A percentile compares a stretch with the other conserved stretches of the same genome.
These are phyloP conservation scores for Diabrotica undecimpunctata DNA, from an alignment of 1,140 invertebrate species.

Conservation along the genomic window DNA sequence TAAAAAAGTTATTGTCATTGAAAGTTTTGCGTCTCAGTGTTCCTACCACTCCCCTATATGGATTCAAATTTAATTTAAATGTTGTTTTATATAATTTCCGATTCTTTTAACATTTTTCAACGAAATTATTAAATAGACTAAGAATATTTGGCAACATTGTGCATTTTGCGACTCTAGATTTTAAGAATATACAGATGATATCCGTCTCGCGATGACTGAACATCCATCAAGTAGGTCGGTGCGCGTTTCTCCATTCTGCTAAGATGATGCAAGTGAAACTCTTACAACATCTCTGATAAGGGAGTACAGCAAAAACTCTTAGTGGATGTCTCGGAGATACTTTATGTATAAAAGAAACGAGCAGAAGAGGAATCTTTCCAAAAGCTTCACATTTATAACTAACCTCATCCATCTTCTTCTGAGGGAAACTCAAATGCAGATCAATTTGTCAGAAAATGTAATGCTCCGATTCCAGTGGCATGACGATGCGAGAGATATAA, in stretches of 20 bases:
- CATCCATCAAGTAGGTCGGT: constrained; percentile 42
- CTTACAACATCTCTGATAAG: constrained; percentile 47
- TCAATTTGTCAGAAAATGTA: constrained; percentile 52
- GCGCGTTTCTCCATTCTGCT: constrained; percentile 28
- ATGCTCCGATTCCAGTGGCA: constrained; percentile 36
- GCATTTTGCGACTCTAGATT: too few relatives aligned
- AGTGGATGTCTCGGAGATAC: constrained; percentile 43
- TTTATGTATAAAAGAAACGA: constrained; percentile 47
- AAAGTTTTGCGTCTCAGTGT: too few relatives aligned
- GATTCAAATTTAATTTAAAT: too few relatives aligned
- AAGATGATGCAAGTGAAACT: constrained; percentile 45
- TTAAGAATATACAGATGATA: too few relatives aligned
- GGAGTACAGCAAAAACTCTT: constrained; percentile 41
- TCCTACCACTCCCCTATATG: too few relatives aligned
- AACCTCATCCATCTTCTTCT: constrained; percentile 51
- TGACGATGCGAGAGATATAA: neutral
- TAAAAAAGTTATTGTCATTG: too few relatives aligned
- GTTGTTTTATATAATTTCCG: too few relatives aligned
- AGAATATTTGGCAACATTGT: too few relatives aligned
- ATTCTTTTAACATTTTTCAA: too few relatives aligned
- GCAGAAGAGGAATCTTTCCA: constrained; percentile 39
- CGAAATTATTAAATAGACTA: too few relatives aligned
- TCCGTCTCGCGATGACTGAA: constrained; percentile 31
- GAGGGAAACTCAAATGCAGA: constrained; percentile 48
- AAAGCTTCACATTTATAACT: constrained; percentile 53